Percentiles rank a stretch among this genome's conserved stretches.
Evolutionary conservation across 2,113 vertebrate species (phyloP).

Genomic region (Mobula hypostoma): DNA sequence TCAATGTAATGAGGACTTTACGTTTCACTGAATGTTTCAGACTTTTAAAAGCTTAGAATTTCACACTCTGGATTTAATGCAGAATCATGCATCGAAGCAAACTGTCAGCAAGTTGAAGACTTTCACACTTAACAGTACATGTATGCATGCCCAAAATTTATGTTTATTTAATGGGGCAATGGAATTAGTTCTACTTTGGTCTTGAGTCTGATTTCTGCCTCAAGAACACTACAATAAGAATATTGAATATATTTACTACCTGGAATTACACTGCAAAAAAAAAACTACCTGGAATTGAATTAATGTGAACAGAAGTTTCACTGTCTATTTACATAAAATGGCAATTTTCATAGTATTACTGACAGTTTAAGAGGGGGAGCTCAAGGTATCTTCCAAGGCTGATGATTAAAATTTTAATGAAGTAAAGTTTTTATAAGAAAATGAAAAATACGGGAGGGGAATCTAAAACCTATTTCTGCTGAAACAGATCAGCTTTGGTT

Average conservation of each 20-base stretch:
- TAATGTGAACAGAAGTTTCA: neutral
- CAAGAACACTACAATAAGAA: neutral
- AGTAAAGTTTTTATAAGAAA: neutral
- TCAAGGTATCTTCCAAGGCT: neutral
- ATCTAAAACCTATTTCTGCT: neutral
- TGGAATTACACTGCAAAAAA: no score
- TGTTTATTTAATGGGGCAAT: no score
- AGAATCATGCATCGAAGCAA: no score
- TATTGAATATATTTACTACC: neutral
- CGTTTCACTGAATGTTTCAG: no score
- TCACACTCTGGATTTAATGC: no score
- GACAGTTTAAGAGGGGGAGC: neutral
- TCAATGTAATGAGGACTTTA: no score
- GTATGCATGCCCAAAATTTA: no score
- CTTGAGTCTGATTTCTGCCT: neutral
- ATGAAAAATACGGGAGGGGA: neutral
- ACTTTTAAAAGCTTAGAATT: no score
- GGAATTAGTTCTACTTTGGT: neutral
- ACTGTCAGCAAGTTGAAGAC: no score
- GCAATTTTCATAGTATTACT: neutral
- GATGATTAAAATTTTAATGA: neutral
- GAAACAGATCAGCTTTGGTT: neutral
- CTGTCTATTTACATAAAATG: neutral
- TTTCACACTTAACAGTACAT: no score
- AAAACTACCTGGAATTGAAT: neutral